These are phyloP conservation scores for Acrobasis consociella DNA, from an alignment of 2,888 invertebrate species.

Conservation along the genomic window DNA sequence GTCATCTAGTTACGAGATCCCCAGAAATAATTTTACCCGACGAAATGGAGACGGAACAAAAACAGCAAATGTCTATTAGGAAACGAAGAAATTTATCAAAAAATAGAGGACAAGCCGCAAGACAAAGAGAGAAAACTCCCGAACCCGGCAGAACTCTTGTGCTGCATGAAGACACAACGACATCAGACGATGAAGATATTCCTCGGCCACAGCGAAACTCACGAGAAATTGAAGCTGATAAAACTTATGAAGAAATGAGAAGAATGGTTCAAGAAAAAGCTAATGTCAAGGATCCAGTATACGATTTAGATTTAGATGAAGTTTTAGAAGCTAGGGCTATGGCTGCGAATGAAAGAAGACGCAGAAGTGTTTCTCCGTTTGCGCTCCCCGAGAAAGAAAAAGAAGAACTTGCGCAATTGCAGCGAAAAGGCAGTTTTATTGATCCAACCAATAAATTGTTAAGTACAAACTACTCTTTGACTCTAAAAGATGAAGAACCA, in stretches of 20 bases:
- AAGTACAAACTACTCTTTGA: constrained; percentile 68
- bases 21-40: constrained; percentile 47
- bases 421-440: constrained; percentile 76
- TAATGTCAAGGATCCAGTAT: constrained; percentile 68
- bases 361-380: constrained; percentile 79
- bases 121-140: constrained; percentile 77
- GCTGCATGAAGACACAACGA: constrained; percentile 85
- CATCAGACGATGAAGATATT: constrained; percentile 78
- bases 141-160: constrained; percentile 74
- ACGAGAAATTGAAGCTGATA: constrained; percentile 75
- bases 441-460: constrained; percentile 76
- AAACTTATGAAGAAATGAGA: constrained; percentile 76
- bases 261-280: constrained; percentile 69
- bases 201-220: constrained; percentile 57
- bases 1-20: constrained; percentile 50
- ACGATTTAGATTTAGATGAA: constrained; percentile 73
- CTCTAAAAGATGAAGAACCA: constrained; percentile 67
- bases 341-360: constrained; percentile 71
- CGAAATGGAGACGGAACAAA: constrained; percentile 67
- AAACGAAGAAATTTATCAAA: constrained; percentile 84
- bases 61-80: constrained; percentile 79
- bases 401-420: constrained; percentile 58
- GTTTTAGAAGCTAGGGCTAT: constrained; percentile 70
- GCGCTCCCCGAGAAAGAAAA: constrained; percentile 73
- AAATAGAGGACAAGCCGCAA: constrained; percentile 74